Percentiles rank a stretch among this genome's conserved stretches.
phyloP scores from a whole-genome alignment of 2,797 vertebrate genomes.

The Hoplostethus atlanticus region DNA sequence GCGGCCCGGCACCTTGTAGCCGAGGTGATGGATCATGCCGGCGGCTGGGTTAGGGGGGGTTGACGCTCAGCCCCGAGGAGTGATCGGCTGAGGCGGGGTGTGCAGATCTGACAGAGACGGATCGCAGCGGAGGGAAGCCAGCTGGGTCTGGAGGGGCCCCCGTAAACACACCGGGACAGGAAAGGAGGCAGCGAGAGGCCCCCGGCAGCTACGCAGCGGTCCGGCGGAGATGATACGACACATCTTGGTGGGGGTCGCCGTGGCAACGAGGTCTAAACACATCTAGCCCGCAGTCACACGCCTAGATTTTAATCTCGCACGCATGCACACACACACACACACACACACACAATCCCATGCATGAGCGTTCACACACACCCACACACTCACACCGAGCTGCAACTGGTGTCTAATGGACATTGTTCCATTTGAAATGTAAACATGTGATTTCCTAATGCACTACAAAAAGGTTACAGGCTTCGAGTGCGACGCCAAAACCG shows the following conservation, averaged over 20 bases:
- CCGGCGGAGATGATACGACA: constrained; percentile 49
- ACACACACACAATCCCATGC: background rate
- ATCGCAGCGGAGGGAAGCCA: constrained; percentile 72
- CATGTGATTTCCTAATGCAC: constrained; percentile 37
- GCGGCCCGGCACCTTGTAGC: constrained; percentile 46
- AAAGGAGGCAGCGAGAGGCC: constrained; percentile 43
- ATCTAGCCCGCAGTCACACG: background rate
- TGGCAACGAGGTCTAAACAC: constrained; percentile 67
- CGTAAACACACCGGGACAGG: constrained; percentile 74
- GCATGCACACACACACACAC: background rate
- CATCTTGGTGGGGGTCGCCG: constrained; percentile 64
- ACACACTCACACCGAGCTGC: background rate
- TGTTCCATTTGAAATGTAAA: constrained; percentile 33
- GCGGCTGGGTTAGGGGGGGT: constrained; percentile 37
- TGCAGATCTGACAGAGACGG: constrained; percentile 73
- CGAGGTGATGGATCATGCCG: constrained; percentile 67
- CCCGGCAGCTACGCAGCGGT: constrained; percentile 41
- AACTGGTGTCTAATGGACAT: constrained; percentile 16
- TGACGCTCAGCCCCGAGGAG: constrained; percentile 39
- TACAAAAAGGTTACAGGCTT: constrained; percentile 22
- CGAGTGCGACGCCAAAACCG: background rate
- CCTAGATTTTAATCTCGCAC: constrained; percentile 28
- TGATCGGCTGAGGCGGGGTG: constrained; percentile 63
- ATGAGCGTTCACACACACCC: background rate
- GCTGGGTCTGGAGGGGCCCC: constrained; percentile 62